Evolutionary conservation across 37 sponge, comb jelly and placozoan species (phyloP).

Genomic region (Axinella damicornis): DNA sequence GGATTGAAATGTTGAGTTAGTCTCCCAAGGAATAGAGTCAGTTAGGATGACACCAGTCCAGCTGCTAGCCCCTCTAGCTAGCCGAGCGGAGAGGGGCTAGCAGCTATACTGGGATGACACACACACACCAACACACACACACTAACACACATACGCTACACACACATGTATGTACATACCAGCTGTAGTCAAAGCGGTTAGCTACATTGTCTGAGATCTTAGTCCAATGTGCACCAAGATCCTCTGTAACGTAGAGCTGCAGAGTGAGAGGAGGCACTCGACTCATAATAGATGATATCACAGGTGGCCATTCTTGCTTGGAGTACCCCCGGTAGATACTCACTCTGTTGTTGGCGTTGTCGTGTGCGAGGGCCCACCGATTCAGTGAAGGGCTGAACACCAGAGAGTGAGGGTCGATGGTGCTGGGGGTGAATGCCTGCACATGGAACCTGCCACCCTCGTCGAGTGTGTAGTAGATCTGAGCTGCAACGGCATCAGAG

Average conservation of each 20-base stretch:
- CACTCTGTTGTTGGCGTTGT: conserved; percentile 24
- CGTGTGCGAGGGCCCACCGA: conserved; percentile 29
- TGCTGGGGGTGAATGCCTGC: conserved; percentile 4
- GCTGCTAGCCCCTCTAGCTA: no score
- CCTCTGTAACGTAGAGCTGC: conserved; percentile 52
- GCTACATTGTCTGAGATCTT: conserved; percentile 47
- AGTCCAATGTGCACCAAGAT: conserved; percentile 38
- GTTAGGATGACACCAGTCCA: no score
- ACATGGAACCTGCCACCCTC: conserved; percentile 50
- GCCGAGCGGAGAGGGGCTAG: no score
- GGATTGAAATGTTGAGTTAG: no score
- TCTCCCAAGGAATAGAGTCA: no score
- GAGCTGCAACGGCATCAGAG: conserved; percentile 11
- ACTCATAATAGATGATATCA: neutral
- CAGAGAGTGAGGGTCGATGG: conserved; percentile 50
- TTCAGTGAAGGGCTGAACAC: conserved; percentile 43
- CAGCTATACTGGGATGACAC: no score
- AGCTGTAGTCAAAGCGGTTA: conserved; percentile 22
- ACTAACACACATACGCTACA: no score
- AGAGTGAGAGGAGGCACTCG: neutral
- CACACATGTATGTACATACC: conserved; percentile 35
- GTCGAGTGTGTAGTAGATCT: conserved; percentile 61
- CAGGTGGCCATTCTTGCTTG: neutral
- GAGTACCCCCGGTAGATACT: neutral
- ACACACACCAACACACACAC: no score